Evolutionary conservation across 2,113 vertebrate species (phyloP).

Genomic region (Dryoscopus gambensis): DNA sequence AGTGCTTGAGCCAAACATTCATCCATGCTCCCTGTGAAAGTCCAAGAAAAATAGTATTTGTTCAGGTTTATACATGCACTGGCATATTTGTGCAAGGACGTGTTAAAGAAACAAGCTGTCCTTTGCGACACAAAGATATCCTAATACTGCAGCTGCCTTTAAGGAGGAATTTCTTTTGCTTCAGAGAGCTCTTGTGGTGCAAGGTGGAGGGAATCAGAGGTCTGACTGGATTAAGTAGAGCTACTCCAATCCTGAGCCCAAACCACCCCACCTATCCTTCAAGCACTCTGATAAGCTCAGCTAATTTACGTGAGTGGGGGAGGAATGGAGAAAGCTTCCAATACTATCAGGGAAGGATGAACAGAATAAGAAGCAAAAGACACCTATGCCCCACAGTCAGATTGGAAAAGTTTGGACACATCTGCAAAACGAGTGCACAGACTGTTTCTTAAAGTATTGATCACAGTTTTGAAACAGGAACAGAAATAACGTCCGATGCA

Average conservation of each 20-base stretch:
- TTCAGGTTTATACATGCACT: neutral
- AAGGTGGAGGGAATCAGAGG: neutral
- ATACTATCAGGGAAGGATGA: rapidly evolving
- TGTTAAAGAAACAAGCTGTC: neutral
- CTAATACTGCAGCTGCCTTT: neutral
- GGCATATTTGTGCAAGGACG: neutral
- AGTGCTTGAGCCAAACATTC: neutral
- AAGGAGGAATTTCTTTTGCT: neutral
- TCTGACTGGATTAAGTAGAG: neutral
- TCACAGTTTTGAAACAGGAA: neutral
- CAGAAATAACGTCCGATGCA: neutral
- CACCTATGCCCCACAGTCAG: rapidly evolving
- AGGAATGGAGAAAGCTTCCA: neutral
- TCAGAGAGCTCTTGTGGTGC: neutral
- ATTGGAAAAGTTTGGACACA: neutral
- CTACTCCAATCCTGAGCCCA: neutral
- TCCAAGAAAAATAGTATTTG: neutral
- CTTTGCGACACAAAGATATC: neutral
- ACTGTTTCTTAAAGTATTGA: neutral
- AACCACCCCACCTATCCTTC: neutral
- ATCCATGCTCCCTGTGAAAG: neutral
- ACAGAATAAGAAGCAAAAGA: neutral
- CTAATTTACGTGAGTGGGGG: neutral
- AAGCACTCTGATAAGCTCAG: neutral
- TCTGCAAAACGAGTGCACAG: neutral